Conservation (phyloP, 2,113 vertebrate species). For the Lamprologus lemairii region DNA sequence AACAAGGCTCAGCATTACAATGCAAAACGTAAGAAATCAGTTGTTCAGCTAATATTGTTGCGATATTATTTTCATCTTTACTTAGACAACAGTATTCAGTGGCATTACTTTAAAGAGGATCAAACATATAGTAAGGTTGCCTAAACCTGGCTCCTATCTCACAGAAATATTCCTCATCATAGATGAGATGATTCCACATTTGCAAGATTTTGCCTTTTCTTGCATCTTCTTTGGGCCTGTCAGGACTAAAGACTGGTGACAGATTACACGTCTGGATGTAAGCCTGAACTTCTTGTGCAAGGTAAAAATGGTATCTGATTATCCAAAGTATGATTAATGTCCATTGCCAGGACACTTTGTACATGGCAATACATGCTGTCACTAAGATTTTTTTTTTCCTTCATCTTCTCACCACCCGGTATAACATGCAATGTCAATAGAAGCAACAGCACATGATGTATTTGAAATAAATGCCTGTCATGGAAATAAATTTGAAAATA, state of each 20-base stretch:
- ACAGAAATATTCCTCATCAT: background rate
- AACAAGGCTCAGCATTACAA: background rate
- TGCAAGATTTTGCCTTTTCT: background rate
- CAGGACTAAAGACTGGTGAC: background rate
- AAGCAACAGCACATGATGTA: slow-evolving; percentile 43
- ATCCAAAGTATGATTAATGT: slow-evolving; percentile 65
- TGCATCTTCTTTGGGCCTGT: background rate
- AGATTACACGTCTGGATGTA: background rate
- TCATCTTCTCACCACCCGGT: background rate
- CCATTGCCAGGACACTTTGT: slow-evolving; percentile 30
- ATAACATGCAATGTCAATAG: slow-evolving; percentile 14
- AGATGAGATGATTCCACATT: background rate
- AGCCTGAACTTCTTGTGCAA: background rate
- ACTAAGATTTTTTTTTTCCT: background rate
- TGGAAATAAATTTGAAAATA: slow-evolving; percentile 63
- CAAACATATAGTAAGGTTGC: background rate
- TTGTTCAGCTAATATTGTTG: background rate
- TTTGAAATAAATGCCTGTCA: slow-evolving; percentile 65
- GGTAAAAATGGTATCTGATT: slow-evolving; percentile 20
- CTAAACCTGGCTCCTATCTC: background rate
- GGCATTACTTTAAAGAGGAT: background rate
- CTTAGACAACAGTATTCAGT: background rate
- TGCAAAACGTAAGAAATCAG: background rate
- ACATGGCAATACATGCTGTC: slow-evolving; percentile 48
- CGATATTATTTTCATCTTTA: slow-evolving; percentile 2